Base-by-base conservation (phyloP, 2,797 vertebrate genomes). In the Sardinella longiceps region DNA sequence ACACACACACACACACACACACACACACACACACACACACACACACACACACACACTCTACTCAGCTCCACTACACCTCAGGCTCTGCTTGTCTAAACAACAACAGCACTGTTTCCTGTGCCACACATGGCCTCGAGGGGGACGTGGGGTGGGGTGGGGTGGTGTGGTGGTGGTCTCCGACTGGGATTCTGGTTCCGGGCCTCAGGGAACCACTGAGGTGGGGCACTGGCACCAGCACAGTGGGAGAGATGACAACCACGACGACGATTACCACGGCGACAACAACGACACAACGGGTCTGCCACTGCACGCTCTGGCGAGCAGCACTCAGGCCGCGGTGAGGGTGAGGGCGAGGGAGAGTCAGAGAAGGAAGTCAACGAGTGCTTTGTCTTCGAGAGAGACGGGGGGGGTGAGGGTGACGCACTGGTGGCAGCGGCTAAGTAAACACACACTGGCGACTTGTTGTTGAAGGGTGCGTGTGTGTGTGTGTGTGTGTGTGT, bases 41-140 rank as follows among this genome's bases (percentile, higher is more conserved):
- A n/a, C n/a, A n/a, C n/a, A n/a, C n/a, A n/a, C 45, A 48, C 70
- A 50, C 48, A n/a, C 50, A 15, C 77, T 82, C 82, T 83, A 84
- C 30, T 81, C 77, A 25, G 15, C 30, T 39, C 81, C 86, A 80
- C 80, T 74, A 80, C 58, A 85, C 45, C 81, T 84, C 28, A 82
- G 87, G 82, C 85, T 81, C 83, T 83, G 81, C 53, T 82, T 58
- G 46, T 77, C 80, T 66, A 70, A 85, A 88, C 89, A 90, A 90
- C 88, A 87, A 86, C 88, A 80, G 63, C 45, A 85, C 86, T 90
- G 89, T 89, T 90, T 89, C 88, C 60, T 85, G 80, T 70, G 20
- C 82, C 74, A 83, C 15, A 60, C 80, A 66, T 48, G 9, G 60
- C 1, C 3, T 6, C 2, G 30, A 70, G 30, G 66, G 33, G 66